A percentile compares a stretch with the other conserved stretches of the same genome.
Conservation (phyloP, 2,888 invertebrate genomes). For the Keiferia lycopersicella region DNA sequence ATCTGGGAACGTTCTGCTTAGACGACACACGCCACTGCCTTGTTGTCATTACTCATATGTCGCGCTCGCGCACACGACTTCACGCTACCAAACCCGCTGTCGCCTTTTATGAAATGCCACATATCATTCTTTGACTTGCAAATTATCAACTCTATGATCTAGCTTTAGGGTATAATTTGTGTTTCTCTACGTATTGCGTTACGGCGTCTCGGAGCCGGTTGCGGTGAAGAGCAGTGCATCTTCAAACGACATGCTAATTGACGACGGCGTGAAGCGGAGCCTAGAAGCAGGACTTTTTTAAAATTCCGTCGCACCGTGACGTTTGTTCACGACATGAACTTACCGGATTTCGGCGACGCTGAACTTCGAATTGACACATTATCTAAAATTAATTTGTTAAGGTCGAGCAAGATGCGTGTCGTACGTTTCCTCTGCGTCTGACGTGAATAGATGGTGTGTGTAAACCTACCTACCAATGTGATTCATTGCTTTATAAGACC, state of each 20-base stretch:
- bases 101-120: conserved; percentile 56
- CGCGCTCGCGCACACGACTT: conserved; percentile 74
- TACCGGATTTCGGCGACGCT: conserved; percentile 29
- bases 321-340: conserved; percentile 29
- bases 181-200: conserved; percentile 39
- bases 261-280: conserved; percentile 63
- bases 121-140: conserved; percentile 45
- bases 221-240: conserved; percentile 62
- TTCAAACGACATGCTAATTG: conserved; percentile 80
- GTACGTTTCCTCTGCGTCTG: conserved; percentile 6
- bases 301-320: conserved; percentile 46
- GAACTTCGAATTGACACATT: conserved; percentile 23
- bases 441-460: conserved; percentile 11
- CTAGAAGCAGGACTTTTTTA: conserved; percentile 55
- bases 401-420: conserved; percentile 3
- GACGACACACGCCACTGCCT: conserved; percentile 68
- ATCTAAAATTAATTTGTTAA: conserved; percentile 21
- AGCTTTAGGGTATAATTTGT: conserved; percentile 46
- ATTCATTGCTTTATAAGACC: no score
- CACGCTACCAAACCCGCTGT: conserved; percentile 56
- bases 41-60: conserved; percentile 80
- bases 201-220: conserved; percentile 46
- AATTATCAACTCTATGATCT: conserved; percentile 58
- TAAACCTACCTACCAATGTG: neutral
- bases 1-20: conserved; percentile 68